Evolutionary conservation across 2,888 invertebrate genomes (phyloP), one percentile per base, ranked within the genome.

Genomic region (Sinodicranocentrus sp.): DNA sequence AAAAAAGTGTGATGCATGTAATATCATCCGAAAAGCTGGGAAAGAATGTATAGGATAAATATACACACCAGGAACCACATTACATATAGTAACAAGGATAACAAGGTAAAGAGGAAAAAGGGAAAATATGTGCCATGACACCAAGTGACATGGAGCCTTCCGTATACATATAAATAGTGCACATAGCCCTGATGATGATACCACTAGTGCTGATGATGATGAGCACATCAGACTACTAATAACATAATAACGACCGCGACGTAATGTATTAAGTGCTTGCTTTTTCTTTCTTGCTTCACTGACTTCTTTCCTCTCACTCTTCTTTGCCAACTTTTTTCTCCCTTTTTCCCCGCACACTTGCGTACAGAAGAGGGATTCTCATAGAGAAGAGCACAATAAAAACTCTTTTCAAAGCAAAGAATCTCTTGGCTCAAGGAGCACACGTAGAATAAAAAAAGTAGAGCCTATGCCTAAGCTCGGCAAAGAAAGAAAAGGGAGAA

Each of bases 171-270:
- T 3, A 19, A 65, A n/a, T 25, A 48, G 23, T 15, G 23, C 44
- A 67, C 39, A 15, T 44, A 61, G 21, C 5, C 8, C n/a, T 63
- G 52, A 68, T 68, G 68, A 23, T 57, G 57, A 57, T 57, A 57
- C 26, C 23, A 17, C 33, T 43, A 21, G 39, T 70, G 52, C 33
- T 63, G 68, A 59, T 67, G 68, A 68, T 26, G 61, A 76, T 48
- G 54, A 75, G 70, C 70, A 76, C 70, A 82, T 82, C 70, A 63
- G 39, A 39, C 59, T 75, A 76, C 82, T 82, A 82, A 82, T 82
- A 82, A 75, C 75, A 75, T 82, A 59, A 82, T 82, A 82, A 82
- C 82, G 75, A 82, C 82, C 75, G 82, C 73, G 75, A 75, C 82
- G 75, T 43, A 75, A 57, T 63, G 67, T 71, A 79, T 71, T 79